phyloP scores from a whole-genome alignment of 2,113 vertebrate species.

The Thymallus thymallus region DNA sequence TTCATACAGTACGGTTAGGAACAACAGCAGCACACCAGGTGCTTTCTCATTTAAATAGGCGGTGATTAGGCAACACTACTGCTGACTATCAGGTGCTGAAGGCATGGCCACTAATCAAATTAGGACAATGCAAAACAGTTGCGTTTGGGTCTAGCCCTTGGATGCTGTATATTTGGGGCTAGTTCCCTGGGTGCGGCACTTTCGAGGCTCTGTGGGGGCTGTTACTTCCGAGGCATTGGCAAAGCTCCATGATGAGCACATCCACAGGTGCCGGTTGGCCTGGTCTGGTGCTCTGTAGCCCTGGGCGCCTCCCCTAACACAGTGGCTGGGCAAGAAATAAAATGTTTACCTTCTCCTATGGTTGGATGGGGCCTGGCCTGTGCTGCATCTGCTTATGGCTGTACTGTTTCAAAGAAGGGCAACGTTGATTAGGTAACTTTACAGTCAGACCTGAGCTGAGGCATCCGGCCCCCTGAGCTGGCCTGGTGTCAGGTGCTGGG shows the following conservation, averaged over 20 bases:
- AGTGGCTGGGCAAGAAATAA: constrained; percentile 16
- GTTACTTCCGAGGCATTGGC: neutral
- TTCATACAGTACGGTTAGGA: too few species aligned
- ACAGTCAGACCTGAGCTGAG: neutral
- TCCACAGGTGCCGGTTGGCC: neutral
- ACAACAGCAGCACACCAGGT: too few species aligned
- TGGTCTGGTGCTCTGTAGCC: neutral
- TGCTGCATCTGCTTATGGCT: neutral
- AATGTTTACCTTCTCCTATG: neutral
- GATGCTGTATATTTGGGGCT: neutral
- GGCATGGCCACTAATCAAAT: too few species aligned
- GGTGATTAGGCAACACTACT: too few species aligned
- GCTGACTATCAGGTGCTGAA: too few species aligned
- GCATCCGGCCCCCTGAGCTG: constrained; percentile 24
- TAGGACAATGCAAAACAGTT: too few species aligned
- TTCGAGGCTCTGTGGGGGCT: neutral
- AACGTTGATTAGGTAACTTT: neutral
- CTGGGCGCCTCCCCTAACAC: neutral
- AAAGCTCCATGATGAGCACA: neutral
- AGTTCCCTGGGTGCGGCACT: neutral
- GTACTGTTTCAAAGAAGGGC: neutral
- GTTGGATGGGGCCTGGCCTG: neutral
- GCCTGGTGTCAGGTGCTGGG: neutral
- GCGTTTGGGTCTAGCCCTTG: too few species aligned
- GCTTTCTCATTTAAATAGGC: too few species aligned